Base-by-base conservation (phyloP, 1,140 invertebrate species). In the Drosophila arizonae region DNA sequence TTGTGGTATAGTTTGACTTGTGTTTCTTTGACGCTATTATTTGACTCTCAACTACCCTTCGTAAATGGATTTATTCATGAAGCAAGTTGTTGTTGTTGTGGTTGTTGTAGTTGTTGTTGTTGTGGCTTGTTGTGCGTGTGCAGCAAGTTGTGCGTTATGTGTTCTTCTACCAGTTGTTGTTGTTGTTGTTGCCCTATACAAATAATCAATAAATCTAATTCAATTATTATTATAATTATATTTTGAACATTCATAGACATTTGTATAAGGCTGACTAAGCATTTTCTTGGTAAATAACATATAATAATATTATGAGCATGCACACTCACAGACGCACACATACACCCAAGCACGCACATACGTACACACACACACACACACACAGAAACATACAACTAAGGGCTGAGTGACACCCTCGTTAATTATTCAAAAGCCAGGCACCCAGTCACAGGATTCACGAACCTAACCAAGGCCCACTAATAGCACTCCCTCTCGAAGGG, bases 181-280 rank as follows among this genome's bases (percentile, higher is more conserved):
- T 74, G 66, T 51, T 76, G 74, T 62, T 72, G 50, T 55, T 72
- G 81, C 76, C 72, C 71, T 84, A 50, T 78, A 88, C 85, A 88
- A 88, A 89, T 89, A 88, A 88, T 88, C 85, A 88, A 88, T 88
- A 88, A 88, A 88, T 88, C 84, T 88, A 88, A 88, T 88, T 88
- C 84, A 88, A 88, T 88, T 87, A 87, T 87, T 87, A 87, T 87
- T 87, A 87, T 87, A 87, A 89, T 87, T 88, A 88, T 88, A 89
- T 89, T 88, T 87, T 87, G 84, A 87, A 87, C 84, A 87, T 87
- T 88, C 82, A 88, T 84, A 87, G 84, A 87, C 85, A 88, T 88
- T 88, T 88, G 84, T 88, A 88, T 88, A 88, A 88, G 84, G 77
- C 85, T 89, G 85, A 89, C 84, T 88, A 88, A 88, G 84, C 84